Evolutionary conservation across 2,113 vertebrate genomes (phyloP), one percentile per base, ranked within the genome.

Genomic region (Callionymus lyra): DNA sequence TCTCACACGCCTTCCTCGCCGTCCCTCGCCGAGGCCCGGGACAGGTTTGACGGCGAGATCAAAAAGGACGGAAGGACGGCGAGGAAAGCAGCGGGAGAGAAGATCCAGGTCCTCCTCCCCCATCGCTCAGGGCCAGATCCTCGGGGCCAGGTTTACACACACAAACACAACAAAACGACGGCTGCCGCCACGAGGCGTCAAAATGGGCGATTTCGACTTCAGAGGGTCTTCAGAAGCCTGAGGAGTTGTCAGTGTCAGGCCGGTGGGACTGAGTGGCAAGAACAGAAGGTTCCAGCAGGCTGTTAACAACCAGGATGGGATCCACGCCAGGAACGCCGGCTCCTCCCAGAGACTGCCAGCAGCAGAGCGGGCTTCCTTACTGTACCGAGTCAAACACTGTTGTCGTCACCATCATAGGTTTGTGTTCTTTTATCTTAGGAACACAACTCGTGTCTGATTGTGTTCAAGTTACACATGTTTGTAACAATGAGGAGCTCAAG

Each of bases 1-100:
- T 82, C 79, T 67, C 63, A 79, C 74, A 79, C 31, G 82, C 81
- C 83, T 70, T 69, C 72, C 72, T 68, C 73, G 51, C 62, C 70
- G 74, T 77, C 71, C 68, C 71, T 56, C 42, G 74, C 53, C 32
- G 69, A 77, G 78, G 62, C 68, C 43, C 16, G 21, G 59, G 65
- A 51, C 57, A 59, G 77, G 80, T 77, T 72, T 82, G 82, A 85
- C 74, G 72, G 68, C 2, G 38, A 86, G 84, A 86, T 86, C 83
- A 86, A 85, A 85, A 81, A 74, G 70, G 63, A 48, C 63, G 56
- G 46, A 80, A 74, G 72, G 81, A 79, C 58, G 49, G 51, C 13
- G 10, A 65, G 66, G 38, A 50, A 39, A 52, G 39, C n/a, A 12
- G 41, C 38, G 15, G 47, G 41, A 36, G 33, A 8, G 37, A 17